Conservation (phyloP, 2,113 vertebrate species). For the Megaceryle maxima region DNA sequence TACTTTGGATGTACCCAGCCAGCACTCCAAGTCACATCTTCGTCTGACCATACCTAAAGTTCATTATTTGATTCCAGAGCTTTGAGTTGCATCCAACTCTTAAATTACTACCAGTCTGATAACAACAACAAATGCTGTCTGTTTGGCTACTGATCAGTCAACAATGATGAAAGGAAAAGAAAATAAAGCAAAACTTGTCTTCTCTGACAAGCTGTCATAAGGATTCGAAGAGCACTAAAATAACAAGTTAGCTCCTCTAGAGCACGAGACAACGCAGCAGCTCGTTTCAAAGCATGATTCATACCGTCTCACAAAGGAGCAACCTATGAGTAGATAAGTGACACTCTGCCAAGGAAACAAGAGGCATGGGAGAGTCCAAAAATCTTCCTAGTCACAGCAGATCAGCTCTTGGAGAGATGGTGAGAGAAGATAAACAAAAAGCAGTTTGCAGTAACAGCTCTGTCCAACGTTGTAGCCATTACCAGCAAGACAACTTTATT, state of each 20-base stretch:
- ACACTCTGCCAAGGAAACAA: neutral
- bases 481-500: neutral
- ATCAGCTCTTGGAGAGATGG: neutral
- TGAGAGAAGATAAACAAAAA: neutral
- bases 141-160: slow-evolving; percentile 59
- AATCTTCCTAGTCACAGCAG: neutral
- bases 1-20: neutral
- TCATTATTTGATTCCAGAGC: neutral
- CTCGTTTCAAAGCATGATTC: neutral
- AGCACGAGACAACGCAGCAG: neutral
- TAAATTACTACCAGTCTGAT: neutral
- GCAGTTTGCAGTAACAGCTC: neutral
- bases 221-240: slow-evolving; percentile 16
- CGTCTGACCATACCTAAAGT: neutral
- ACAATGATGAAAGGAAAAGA: neutral
- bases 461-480: neutral
- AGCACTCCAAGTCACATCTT: neutral
- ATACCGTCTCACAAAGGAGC: neutral
- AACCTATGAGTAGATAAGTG: neutral
- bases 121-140: slow-evolving; percentile 49
- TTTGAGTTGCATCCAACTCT: neutral
- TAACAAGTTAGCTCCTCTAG: slow-evolving; percentile 12
- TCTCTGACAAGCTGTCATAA: slow-evolving; percentile 47
- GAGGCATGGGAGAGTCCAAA: neutral
- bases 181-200: slow-evolving; percentile 42